These are phyloP conservation scores for Astropecten irregularis DNA, from an alignment of 53 echinoderm and acorn worm genomes.

Conservation along the genomic window DNA sequence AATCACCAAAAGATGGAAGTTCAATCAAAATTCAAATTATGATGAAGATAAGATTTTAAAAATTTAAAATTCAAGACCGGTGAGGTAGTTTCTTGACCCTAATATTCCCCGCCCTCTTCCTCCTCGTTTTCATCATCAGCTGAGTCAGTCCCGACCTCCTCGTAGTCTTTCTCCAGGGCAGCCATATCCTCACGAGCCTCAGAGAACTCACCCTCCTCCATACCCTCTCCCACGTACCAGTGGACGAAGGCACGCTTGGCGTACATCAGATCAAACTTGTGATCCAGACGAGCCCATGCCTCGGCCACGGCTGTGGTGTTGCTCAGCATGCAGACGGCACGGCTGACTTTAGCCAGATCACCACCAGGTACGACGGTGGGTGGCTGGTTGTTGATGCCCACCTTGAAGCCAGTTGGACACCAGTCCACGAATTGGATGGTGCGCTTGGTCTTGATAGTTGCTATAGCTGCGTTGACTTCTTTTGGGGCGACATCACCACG, in stretches of 20 bases:
- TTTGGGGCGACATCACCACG: conserved; percentile 79
- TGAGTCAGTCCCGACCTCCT: too few species aligned
- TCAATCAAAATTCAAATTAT: too few species aligned
- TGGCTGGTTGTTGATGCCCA: conserved; percentile 88
- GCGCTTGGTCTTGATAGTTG: conserved; percentile 79
- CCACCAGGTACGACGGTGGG: conserved; percentile 84
- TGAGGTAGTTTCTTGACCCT: too few species aligned
- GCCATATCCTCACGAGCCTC: conserved; percentile 98
- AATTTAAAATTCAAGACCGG: too few species aligned
- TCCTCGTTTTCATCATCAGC: too few species aligned
- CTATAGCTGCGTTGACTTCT: conserved; percentile 90
- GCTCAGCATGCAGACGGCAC: conserved; percentile 99
- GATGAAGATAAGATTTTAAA: too few species aligned
- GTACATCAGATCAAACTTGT: conserved; percentile 99
- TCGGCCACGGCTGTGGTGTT: conserved; percentile 99
- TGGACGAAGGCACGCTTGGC: conserved; percentile 99
- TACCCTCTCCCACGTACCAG: conserved; percentile 99
- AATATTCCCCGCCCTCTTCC: too few species aligned
- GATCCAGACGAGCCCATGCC: conserved; percentile 98
- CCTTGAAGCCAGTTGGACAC: conserved; percentile 92
- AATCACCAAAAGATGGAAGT: too few species aligned
- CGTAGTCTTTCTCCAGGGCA: conserved; percentile 88
- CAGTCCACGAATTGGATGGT: conserved; percentile 91
- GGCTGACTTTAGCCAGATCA: conserved; percentile 92
- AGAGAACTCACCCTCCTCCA: conserved; percentile 99